Conservation (phyloP, 2,113 vertebrate species). For the Diphyllodes magnificus region DNA sequence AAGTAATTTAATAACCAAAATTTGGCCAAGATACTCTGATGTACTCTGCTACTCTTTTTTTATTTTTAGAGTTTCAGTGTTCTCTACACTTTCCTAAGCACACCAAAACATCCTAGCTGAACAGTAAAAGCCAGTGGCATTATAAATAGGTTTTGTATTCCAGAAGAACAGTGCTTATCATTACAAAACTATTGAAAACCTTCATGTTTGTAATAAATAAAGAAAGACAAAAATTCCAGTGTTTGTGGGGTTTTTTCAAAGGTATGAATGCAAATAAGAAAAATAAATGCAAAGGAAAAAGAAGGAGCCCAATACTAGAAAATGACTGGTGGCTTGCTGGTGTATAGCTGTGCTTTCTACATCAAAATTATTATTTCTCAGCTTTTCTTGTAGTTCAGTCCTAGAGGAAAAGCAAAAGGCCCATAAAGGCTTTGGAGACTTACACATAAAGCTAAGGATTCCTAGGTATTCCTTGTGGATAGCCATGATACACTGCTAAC, state of each 20-base stretch:
- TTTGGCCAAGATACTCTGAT: not conserved
- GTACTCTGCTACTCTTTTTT: not conserved
- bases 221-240: not conserved
- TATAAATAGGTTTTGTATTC: not conserved
- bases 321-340: not conserved
- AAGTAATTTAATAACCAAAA: not conserved
- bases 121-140: not conserved
- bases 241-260: not conserved
- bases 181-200: not conserved
- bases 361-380: not conserved
- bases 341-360: not conserved
- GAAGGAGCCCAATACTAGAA: not conserved
- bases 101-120: not conserved
- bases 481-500: not conserved
- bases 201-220: not conserved
- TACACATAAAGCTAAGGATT: not conserved
- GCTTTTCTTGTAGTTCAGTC: not conserved
- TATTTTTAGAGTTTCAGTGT: not conserved
- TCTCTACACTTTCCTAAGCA: not conserved
- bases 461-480: not conserved
- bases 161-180: not conserved
- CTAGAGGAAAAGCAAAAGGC: not conserved
- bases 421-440: not conserved
- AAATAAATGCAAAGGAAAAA: not conserved
- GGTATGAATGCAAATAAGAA: not conserved